phyloP scores from a whole-genome alignment of 2,888 invertebrate genomes.

The Junonia oenone region DNA sequence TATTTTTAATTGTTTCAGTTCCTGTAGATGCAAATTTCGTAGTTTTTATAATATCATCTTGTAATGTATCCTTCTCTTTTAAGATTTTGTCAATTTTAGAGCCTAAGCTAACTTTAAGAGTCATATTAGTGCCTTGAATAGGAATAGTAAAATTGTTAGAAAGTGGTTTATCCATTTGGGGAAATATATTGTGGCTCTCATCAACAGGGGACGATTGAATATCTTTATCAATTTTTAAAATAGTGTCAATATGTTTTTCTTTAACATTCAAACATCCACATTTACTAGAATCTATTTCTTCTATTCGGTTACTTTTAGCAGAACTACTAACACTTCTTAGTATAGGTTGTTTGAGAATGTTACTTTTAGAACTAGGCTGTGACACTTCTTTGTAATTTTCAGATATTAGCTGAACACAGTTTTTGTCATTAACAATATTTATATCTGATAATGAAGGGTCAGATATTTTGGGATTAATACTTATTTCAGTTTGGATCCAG shows the following conservation, averaged over 20 bases:
- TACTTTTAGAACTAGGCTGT: constrained; percentile 12
- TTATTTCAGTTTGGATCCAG: constrained; percentile 66
- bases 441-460: constrained; percentile 62
- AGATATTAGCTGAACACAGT: constrained; percentile 46
- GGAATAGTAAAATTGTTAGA: constrained; percentile 54
- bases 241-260: constrained; percentile 7
- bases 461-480: constrained; percentile 61
- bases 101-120: constrained; percentile 47
- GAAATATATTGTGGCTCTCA: constrained; percentile 3
- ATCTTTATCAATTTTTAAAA: constrained; percentile 29
- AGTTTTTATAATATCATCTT: constrained; percentile 10
- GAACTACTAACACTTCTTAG: constrained; percentile 17
- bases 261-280: constrained; percentile 4
- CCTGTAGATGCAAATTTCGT: constrained; percentile 27
- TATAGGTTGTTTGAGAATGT: constrained; percentile 5
- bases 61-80: constrained; percentile 6
- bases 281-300: constrained; percentile 1
- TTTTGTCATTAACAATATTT: constrained; percentile 45
- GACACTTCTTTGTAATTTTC: constrained; percentile 43
- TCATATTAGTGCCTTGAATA: constrained; percentile 69
- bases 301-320: constrained; percentile 3
- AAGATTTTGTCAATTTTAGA: constrained; percentile 12
- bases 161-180: constrained; percentile 11
- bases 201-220: constrained; percentile 28
- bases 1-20: constrained; percentile 39